Base-by-base conservation (phyloP, 2,888 invertebrate species). In the Horisme vitalbata region DNA sequence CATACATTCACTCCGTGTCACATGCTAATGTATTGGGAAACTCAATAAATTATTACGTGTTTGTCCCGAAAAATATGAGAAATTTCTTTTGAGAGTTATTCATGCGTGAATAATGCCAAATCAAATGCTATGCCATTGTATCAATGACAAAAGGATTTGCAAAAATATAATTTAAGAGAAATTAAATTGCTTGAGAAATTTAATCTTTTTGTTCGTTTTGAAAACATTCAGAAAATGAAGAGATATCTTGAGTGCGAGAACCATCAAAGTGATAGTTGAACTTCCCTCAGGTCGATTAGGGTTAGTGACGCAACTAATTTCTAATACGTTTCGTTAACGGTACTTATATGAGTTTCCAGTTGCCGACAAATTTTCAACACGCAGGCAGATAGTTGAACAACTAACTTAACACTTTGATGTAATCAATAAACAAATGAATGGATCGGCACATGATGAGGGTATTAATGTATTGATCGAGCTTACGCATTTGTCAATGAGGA, bases 281-380 rank as follows among this genome's bases (percentile, higher is more conserved):
- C 73, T 83, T 76, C 52, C 55, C 60, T 62, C 65, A 61, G 64
- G 72, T 79, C 79, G 81, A 82, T 85, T 79, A 81, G 68, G 65
- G 76, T 71, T 71, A 79, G 75, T 79, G 80, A 79, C 72, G 71
- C 68, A 76, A 83, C 83, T 79, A 83, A 84, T 86, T 79, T 82
- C 79, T 80, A 82, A 82, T 85, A 82, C 80, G 76, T 84, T 83
- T 75, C 77, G 80, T 79, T 80, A 85, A 79, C 78, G 76, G 79
- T 81, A 83, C 77, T 84, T 82, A 70, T 71, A 71, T 70, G 71
- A 79, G 81, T 80, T 79, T 58, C 61, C 60, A 60, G 53, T 60
- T 71, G 65, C 65, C 63, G 61, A 67, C 63, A 71, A 80, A 82
- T 79, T 81, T 82, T 75, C 75, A 64, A 56, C 54, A 50, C 52